These are phyloP conservation scores for Pampusana beccarii DNA, from an alignment of 2,113 vertebrate genomes.

Conservation along the genomic window DNA sequence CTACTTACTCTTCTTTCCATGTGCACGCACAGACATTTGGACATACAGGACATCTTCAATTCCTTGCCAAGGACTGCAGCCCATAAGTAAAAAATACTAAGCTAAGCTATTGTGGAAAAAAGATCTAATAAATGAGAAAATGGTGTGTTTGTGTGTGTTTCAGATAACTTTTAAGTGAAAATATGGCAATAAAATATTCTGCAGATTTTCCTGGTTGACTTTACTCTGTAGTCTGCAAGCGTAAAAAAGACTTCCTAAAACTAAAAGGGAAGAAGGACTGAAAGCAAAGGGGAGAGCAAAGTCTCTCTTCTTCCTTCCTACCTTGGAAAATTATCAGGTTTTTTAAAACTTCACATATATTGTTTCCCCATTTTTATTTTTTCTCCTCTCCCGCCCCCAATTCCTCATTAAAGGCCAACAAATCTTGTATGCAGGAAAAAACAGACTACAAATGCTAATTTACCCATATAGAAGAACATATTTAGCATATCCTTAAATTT, in stretches of 20 bases:
- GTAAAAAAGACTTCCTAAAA: not conserved
- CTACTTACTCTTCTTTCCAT: not conserved
- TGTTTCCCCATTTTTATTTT: not conserved
- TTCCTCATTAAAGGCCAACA: not conserved
- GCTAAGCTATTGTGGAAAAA: not conserved
- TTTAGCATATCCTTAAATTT: not conserved
- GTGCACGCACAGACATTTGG: not conserved
- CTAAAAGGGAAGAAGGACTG: not conserved
- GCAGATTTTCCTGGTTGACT: not conserved
- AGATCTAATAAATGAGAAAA: not conserved
- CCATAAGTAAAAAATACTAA: not conserved
- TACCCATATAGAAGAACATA: not conserved
- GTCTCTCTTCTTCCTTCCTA: not conserved
- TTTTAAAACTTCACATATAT: not conserved
- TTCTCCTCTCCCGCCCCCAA: not conserved
- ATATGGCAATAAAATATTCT: not conserved
- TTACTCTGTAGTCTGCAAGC: not conserved
- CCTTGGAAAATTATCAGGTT: not conserved
- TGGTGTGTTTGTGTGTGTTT: not conserved
- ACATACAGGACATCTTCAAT: not conserved
- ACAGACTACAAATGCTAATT: not conserved
- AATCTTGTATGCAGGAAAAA: not conserved
- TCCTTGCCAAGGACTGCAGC: not conserved
- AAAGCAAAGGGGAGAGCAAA: not conserved
- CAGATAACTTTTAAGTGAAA: not conserved